These are phyloP conservation scores for Crematogaster levior DNA, from an alignment of 2,888 invertebrate species.

Conservation along the genomic window DNA sequence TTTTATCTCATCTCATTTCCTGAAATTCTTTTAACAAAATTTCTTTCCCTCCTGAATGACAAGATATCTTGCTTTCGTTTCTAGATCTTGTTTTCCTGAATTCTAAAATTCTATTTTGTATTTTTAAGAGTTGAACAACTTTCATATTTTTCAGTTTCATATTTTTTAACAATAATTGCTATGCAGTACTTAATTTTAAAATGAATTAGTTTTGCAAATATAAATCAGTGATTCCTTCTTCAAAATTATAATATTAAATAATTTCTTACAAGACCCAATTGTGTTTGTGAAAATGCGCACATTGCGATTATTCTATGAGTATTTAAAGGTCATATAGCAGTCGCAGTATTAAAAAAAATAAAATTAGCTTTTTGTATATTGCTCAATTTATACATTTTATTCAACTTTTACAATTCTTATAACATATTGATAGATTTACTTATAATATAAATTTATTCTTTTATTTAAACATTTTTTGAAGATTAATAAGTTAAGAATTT, in stretches of 20 bases:
- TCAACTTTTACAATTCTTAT: not conserved
- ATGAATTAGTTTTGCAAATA: constrained; percentile 13
- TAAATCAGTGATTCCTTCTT: not conserved
- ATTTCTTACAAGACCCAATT: no score
- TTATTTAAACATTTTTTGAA: not conserved
- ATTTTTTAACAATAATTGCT: not conserved
- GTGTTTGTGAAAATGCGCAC: not conserved
- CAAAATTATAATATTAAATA: not conserved
- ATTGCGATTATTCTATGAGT: not conserved
- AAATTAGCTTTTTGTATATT: not conserved
- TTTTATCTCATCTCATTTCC: constrained; percentile 58
- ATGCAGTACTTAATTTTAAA: not conserved
- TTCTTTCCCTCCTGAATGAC: constrained; percentile 2
- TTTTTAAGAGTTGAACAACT: not conserved
- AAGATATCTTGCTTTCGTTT: constrained; percentile 35
- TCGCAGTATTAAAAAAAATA: not conserved
- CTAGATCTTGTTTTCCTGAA: constrained; percentile 16
- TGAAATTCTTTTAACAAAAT: not conserved
- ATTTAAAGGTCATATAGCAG: not conserved
- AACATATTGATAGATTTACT: no score
- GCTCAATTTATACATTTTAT: not conserved
- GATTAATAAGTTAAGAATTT: not conserved
- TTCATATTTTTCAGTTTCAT: not conserved
- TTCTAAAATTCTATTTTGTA: not conserved
- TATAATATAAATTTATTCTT: not conserved